Evolutionary conservation across 2,888 invertebrate genomes (phyloP).

Genomic region (Blastobasis lacticolella): DNA sequence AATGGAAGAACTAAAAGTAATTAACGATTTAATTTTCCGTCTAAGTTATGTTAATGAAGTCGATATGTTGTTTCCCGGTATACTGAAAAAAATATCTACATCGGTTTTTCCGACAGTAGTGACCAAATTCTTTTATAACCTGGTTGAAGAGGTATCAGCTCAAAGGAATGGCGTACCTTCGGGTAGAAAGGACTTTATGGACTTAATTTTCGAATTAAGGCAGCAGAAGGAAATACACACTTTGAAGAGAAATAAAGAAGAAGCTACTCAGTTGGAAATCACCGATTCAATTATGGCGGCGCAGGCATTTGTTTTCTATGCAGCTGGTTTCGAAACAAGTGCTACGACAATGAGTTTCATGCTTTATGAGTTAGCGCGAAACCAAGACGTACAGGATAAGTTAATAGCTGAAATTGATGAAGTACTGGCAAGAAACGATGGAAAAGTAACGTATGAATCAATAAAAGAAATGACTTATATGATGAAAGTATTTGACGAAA

Average conservation of each 20-base stretch:
- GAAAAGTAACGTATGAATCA: constrained; percentile 28
- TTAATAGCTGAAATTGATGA: constrained; percentile 32
- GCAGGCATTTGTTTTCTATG: constrained; percentile 67
- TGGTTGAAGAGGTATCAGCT: constrained; percentile 38
- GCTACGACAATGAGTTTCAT: constrained; percentile 29
- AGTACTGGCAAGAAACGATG: constrained; percentile 16
- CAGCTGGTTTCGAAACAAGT: constrained; percentile 43
- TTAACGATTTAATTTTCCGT: constrained; percentile 20
- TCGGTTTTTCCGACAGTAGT: constrained; percentile 38
- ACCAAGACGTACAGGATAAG: constrained; percentile 24
- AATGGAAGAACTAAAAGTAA: constrained; percentile 36
- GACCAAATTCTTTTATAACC: constrained; percentile 40
- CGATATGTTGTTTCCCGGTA: too few species aligned
- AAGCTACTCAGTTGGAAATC: constrained; percentile 34
- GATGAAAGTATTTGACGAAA: constrained; percentile 36
- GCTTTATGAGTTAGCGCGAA: constrained; percentile 37
- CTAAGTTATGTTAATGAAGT: too few species aligned
- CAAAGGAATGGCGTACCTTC: constrained; percentile 22
- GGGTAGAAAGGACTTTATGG: constrained; percentile 42
- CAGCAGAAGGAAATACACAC: constrained; percentile 27
- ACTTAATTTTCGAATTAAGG: constrained; percentile 43
- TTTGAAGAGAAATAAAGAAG: constrained; percentile 23
- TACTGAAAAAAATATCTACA: background rate
- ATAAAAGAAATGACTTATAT: constrained; percentile 34
- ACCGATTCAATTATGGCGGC: constrained; percentile 56